Conservation (phyloP, 2,888 invertebrate species). For the Watsonalla binaria region DNA sequence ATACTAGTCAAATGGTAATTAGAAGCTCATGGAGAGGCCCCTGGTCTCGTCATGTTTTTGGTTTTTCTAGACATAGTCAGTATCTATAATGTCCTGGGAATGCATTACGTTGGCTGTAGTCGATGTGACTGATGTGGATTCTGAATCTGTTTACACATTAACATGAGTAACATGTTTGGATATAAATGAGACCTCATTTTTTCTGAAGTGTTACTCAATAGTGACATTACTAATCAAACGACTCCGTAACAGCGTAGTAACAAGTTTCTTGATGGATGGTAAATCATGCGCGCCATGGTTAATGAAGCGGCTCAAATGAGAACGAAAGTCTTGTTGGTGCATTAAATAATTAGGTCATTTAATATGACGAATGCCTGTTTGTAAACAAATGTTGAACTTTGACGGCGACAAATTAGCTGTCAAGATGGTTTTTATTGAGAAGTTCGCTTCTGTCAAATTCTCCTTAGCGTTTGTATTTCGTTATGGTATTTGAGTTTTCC, state of each 20-base stretch:
- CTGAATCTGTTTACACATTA: not conserved
- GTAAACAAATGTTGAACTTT: not conserved
- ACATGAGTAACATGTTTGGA: not conserved
- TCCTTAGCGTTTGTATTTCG: not conserved
- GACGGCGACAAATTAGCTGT: not conserved
- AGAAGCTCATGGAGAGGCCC: too few relatives aligned
- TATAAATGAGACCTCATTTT: not conserved
- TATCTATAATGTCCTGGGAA: too few relatives aligned
- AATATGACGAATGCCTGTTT: conserved; percentile 8
- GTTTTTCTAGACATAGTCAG: too few relatives aligned
- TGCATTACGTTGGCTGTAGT: not conserved
- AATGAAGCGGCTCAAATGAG: conserved; percentile 1
- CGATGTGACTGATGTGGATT: not conserved
- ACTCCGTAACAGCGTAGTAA: not conserved
- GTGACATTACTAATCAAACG: not conserved
- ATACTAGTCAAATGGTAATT: too few relatives aligned
- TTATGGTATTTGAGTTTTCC: too few relatives aligned
- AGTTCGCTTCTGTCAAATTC: not conserved
- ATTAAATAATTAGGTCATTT: conserved; percentile 8
- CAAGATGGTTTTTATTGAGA: not conserved
- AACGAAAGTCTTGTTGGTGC: conserved; percentile 8
- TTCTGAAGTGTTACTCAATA: not conserved
- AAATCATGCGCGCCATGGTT: not conserved
- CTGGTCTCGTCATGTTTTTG: too few relatives aligned
- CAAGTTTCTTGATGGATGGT: not conserved